phyloP scores from a whole-genome alignment of 2,888 invertebrate species.

The Parascotia fuliginaria region DNA sequence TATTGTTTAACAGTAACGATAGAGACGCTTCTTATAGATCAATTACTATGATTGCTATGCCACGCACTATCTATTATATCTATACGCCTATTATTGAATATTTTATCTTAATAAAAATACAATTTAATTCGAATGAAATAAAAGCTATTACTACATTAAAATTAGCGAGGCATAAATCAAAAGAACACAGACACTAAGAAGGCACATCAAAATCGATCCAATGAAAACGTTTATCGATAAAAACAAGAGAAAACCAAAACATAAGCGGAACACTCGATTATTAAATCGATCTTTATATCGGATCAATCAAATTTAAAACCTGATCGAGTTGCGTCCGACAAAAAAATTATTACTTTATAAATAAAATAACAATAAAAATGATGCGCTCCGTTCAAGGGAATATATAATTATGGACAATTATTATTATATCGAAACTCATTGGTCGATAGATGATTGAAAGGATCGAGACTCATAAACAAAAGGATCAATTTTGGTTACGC shows the following conservation, averaged over 20 bases:
- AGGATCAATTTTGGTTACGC: conserved; percentile 82
- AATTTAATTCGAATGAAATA: conserved; percentile 33
- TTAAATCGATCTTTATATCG: conserved; percentile 84
- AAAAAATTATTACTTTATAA: conserved; percentile 85
- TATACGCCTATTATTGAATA: conserved; percentile 23
- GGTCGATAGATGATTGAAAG: conserved; percentile 85
- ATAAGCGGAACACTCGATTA: conserved; percentile 79
- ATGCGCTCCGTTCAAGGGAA: conserved; percentile 81
- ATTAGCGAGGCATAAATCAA: conserved; percentile 68
- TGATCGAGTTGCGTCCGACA: conserved; percentile 79
- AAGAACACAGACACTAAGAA: conserved; percentile 61
- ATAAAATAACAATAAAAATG: conserved; percentile 86
- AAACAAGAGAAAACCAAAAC: conserved; percentile 70
- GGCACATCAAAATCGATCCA: conserved; percentile 65
- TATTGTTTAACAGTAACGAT: conserved; percentile 60
- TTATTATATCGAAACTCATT: conserved; percentile 84
- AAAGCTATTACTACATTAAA: conserved; percentile 52
- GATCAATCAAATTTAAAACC: conserved; percentile 85
- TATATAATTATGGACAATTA: conserved; percentile 86
- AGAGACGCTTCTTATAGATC: conserved; percentile 30
- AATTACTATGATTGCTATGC: conserved; percentile 24
- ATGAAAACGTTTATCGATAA: conserved; percentile 74
- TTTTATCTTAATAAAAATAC: conserved; percentile 24
- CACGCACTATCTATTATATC: conserved; percentile 6
- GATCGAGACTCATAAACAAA: conserved; percentile 84